Conservation (phyloP, 2,888 invertebrate genomes). For the Agrochola lota region DNA sequence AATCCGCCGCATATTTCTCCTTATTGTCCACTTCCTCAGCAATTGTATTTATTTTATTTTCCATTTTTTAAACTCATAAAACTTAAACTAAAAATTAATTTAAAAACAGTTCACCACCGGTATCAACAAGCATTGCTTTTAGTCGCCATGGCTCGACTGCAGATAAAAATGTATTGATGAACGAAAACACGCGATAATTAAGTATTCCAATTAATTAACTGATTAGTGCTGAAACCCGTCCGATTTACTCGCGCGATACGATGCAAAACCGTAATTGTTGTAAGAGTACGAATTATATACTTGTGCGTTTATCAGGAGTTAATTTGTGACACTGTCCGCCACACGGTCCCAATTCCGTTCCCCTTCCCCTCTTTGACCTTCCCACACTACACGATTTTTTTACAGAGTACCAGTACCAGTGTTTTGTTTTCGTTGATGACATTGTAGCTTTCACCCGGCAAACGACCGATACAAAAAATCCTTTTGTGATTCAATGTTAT, state of each 20-base stretch:
- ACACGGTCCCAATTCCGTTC: background rate
- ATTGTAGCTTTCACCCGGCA: constrained; percentile 20
- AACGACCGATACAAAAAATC: constrained; percentile 33
- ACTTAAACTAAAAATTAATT: constrained; percentile 20
- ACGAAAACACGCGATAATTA: constrained; percentile 44
- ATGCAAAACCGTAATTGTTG: constrained; percentile 30
- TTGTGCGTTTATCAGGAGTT: constrained; percentile 60
- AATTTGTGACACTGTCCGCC: constrained; percentile 32
- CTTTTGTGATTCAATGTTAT: constrained; percentile 23
- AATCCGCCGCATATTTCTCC: constrained; percentile 74
- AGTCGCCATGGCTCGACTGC: constrained; percentile 44
- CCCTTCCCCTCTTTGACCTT: background rate
- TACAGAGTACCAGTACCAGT: background rate
- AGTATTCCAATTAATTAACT: constrained; percentile 34
- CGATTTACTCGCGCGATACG: constrained; percentile 55
- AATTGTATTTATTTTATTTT: constrained; percentile 72
- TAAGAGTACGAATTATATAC: constrained; percentile 36
- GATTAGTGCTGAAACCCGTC: constrained; percentile 46
- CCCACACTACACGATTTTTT: constrained; percentile 4
- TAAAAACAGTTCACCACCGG: constrained; percentile 23
- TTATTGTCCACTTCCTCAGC: constrained; percentile 69
- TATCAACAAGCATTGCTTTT: constrained; percentile 76
- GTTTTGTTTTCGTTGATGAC: constrained; percentile 41
- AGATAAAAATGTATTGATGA: constrained; percentile 60
- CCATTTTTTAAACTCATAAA: constrained; percentile 63